A percentile compares a stretch with the other conserved stretches of the same genome.
Evolutionary conservation across 2,113 vertebrate species (phyloP).

Genomic region (Elephantulus edwardii): DNA sequence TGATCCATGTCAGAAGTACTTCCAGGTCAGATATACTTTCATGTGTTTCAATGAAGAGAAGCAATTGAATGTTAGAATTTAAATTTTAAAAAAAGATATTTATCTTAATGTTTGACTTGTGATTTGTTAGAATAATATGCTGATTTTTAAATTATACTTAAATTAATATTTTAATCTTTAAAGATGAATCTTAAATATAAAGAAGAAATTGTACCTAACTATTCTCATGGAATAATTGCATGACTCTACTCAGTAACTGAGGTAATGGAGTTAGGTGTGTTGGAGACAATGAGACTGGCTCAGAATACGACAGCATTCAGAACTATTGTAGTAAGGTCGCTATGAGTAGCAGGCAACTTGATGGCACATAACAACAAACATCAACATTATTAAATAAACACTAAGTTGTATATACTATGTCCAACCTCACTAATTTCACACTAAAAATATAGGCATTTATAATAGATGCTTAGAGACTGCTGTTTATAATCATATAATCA

Average conservation of each 20-base stretch:
- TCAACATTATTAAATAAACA: too few relatives aligned
- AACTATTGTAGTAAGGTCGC: too few relatives aligned
- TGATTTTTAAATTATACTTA: conserved; percentile 44
- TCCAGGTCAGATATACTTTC: conserved; percentile 87
- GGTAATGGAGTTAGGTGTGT: too few relatives aligned
- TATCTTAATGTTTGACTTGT: conserved; percentile 63
- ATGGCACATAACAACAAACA: too few relatives aligned
- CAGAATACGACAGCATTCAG: too few relatives aligned
- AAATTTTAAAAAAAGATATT: conserved; percentile 10
- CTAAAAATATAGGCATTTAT: neutral
- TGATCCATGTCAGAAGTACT: conserved; percentile 89
- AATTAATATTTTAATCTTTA: neutral
- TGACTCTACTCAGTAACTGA: too few relatives aligned
- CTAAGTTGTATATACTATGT: neutral
- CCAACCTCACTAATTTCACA: neutral
- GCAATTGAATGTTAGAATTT: conserved; percentile 60
- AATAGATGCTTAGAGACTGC: neutral
- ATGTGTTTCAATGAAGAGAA: conserved; percentile 76
- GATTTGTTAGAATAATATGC: conserved; percentile 58
- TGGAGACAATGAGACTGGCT: too few relatives aligned
- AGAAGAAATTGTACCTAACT: neutral
- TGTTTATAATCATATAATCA: neutral
- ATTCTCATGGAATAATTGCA: neutral
- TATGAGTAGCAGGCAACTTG: too few relatives aligned
- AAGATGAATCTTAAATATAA: conserved; percentile 31